Base-by-base conservation (phyloP, 2,113 vertebrate species). In the Jaculus jaculus region DNA sequence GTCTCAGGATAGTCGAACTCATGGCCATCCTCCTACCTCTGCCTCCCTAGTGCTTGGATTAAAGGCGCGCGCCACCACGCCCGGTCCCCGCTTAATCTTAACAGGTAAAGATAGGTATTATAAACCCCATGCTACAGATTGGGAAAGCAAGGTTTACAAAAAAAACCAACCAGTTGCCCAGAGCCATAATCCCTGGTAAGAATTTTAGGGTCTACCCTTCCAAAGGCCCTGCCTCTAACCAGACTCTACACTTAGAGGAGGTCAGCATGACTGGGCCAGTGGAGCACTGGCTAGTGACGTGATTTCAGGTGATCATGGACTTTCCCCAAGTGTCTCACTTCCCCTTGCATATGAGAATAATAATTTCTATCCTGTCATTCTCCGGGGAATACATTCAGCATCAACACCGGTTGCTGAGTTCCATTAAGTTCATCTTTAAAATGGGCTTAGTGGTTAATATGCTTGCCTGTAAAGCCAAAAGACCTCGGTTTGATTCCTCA, bases 121-220 rank as follows among this genome's bases (percentile, higher is more conserved):
- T 39, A 26, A 61, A 94, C 34, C n/a, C 23, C 84, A 51, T 39
- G 94, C 26, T 87, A 78, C 51, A 95, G 58, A 65, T 8, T 47
- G 23, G 58, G 51, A 93, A 88, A 66, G 3, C 2, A 5, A 34
- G 18, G 18, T 47, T 1, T 32, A 20, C 81, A 66, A 28, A 28
- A 63, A 81, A 71, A 61, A 32, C 42, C 42, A 39, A 75, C n/a
- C 54, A 42, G 51, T 81, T 75, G 65, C 61, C 54, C 23, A 72
- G 39, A 39, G 34, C 94, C 60, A 71, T 28, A 51, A 2, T 54
- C 74, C 58, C 54, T 63, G 37, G 32, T 58, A 73, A 93, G 39
- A 80, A 32, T 39, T 54, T 34, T 81, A 58, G 39, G 47, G 26
- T 60, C n/a, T 60, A n/a, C 34, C 42, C 69, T 51, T 72, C 34